Conservation (phyloP, 2,888 invertebrate genomes). For the Spilarctia lutea region DNA sequence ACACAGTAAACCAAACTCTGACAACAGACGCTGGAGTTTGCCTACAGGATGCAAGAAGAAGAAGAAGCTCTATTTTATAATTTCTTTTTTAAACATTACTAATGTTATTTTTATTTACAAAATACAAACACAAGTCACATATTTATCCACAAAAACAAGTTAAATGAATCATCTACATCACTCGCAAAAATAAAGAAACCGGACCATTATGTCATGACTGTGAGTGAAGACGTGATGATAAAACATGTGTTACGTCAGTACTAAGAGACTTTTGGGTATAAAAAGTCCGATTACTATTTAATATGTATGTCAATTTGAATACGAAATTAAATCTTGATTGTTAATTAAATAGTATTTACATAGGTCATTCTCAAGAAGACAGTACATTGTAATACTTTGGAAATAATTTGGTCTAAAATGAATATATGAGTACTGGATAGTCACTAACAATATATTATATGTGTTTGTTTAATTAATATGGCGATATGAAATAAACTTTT, state of each 20-base stretch:
- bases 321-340: not conserved
- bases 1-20: not conserved
- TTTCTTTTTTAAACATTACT: not conserved
- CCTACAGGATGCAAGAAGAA: not conserved
- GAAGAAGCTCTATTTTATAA: not conserved
- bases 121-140: not conserved
- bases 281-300: constrained; percentile 9
- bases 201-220: constrained; percentile 42
- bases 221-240: constrained; percentile 18
- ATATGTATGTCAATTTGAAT: not conserved
- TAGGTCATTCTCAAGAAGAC: too few species aligned
- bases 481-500: not conserved
- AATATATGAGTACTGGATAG: not conserved
- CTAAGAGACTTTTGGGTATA: not conserved
- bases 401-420: too few species aligned
- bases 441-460: not conserved
- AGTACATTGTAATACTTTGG: too few species aligned
- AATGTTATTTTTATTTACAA: constrained; percentile 4
- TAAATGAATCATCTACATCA: constrained; percentile 33
- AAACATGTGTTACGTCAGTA: constrained; percentile 18
- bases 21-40: not conserved
- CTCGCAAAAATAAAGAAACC: constrained; percentile 37
- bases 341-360: not conserved
- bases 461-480: too few species aligned
- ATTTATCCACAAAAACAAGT: constrained; percentile 16